phyloP scores from a whole-genome alignment of 2,113 vertebrate species.

The Mohoua ochrocephala region DNA sequence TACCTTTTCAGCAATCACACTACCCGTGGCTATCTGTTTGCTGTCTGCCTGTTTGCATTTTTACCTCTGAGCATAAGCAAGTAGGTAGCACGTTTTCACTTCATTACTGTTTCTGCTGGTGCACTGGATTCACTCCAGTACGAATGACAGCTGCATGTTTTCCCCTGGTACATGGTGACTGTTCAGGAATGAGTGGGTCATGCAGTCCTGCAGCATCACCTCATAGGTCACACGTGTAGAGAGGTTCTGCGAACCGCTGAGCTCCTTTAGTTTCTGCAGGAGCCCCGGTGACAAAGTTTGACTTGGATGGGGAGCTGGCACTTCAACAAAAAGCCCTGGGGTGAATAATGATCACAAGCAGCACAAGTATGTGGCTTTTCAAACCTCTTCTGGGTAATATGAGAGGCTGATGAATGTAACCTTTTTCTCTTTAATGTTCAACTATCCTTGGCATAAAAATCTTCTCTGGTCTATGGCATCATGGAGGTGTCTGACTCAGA shows the following conservation, averaged over 20 bases:
- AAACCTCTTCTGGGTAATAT: not conserved
- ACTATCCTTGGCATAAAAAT: not conserved
- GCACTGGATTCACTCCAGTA: not conserved
- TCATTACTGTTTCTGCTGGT: not conserved
- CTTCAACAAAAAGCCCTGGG: not conserved
- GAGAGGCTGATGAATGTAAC: conserved; percentile 19
- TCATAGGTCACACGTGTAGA: not conserved
- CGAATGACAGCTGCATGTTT: not conserved
- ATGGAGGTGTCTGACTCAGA: not conserved
- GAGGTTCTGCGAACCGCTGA: not conserved
- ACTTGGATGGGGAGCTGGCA: not conserved
- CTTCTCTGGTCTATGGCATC: not conserved
- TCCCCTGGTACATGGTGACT: not conserved
- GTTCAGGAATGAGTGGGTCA: not conserved
- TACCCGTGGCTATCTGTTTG: not conserved
- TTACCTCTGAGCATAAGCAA: not conserved
- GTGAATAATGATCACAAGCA: not conserved
- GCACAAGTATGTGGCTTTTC: not conserved
- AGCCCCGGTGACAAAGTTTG: not conserved
- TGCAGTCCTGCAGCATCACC: not conserved
- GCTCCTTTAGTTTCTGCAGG: not conserved
- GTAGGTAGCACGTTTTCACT: not conserved
- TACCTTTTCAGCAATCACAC: not conserved
- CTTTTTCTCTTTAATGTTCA: conserved; percentile 25
- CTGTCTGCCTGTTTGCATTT: not conserved